Base-by-base conservation (phyloP, 1,140 invertebrate genomes). In the Ganaspis sp. region DNA sequence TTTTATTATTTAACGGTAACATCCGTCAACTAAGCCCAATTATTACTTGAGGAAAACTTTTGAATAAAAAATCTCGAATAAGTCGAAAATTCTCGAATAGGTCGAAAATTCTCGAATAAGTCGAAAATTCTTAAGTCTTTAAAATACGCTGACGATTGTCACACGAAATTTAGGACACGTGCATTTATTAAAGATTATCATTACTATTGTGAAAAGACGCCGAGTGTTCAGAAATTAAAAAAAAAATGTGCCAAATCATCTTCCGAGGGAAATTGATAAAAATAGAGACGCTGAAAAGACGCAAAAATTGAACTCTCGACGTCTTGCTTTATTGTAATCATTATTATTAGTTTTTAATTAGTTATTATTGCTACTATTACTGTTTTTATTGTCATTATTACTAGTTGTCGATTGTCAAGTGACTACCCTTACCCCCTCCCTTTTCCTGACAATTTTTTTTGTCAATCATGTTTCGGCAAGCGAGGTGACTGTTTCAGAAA, bases 71-170 rank as follows among this genome's bases (percentile, higher is more conserved):
- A 64, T 64, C 58, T 64, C 15, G 23, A 64, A 29, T 64, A 21
- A 64, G 23, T 64, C 23, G 53, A 54, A 54, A 34, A 64, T 26
- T 11, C 15, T 26, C 15, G n/a, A 29, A 26, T 26, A 15, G 40
- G 12, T 45, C n/a, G 12, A n/a, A n/a, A n/a, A n/a, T 29, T 64
- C 58, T 64, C 15, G 23, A 64, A 29, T 64, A 21, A 64, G 23
- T 64, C 23, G 53, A 54, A 54, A 34, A 64, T 26, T 11, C 15
- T n/a, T 26, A 64, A 64, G 58, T 87, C 88, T 90, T 73, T 85
- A 86, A 90, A 91, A 91, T 90, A 90, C 89, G 90, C 90, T 89
- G 83, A 88, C 87, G 84, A 91, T 91, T 90, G 88, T 90, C 89
- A 81, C 83, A 86, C 77, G 81, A 82, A 88, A 88, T 88, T 85